phyloP scores from a whole-genome alignment of 2,888 invertebrate species.

The Cordilura impudica region DNA sequence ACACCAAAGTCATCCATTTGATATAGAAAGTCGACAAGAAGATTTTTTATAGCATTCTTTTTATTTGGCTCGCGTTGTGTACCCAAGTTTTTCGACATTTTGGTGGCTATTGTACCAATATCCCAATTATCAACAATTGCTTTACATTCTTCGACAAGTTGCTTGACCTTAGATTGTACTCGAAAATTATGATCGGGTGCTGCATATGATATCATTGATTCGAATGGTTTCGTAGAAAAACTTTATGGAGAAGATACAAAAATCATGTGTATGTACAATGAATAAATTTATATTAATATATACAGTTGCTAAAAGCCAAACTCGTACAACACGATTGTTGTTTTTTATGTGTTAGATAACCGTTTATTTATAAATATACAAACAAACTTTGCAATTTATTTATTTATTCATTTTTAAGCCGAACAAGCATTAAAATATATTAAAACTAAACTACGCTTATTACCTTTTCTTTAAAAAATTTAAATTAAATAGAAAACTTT shows the following conservation, averaged over 20 bases:
- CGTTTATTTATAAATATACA: too few relatives aligned
- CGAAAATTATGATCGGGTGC: conserved; percentile 21
- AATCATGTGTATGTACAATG: too few relatives aligned
- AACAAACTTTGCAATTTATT: too few relatives aligned
- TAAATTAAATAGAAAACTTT: too few relatives aligned
- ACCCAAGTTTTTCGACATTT: conserved; percentile 66
- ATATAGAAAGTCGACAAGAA: conserved; percentile 78
- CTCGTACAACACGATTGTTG: too few relatives aligned
- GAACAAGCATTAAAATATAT: too few relatives aligned
- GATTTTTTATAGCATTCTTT: conserved; percentile 78
- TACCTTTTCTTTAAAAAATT: too few relatives aligned
- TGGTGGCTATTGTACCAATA: conserved; percentile 67
- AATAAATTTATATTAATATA: too few relatives aligned
- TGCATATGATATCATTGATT: conserved; percentile 72
- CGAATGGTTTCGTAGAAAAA: conserved; percentile 80
- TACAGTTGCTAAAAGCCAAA: too few relatives aligned
- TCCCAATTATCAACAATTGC: conserved; percentile 60
- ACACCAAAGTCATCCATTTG: conserved; percentile 80
- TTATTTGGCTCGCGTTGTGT: conserved; percentile 73
- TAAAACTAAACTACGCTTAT: too few relatives aligned
- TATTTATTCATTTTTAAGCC: too few relatives aligned
- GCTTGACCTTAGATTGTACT: conserved; percentile 40
- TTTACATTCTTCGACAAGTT: conserved; percentile 45
- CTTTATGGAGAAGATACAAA: conserved; percentile 69
- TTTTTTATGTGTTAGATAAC: too few relatives aligned